A percentile compares a stretch with the other conserved stretches of the same genome.
These are phyloP conservation scores for Melieria crassipennis DNA, from an alignment of 2,888 invertebrate species.

Conservation along the genomic window DNA sequence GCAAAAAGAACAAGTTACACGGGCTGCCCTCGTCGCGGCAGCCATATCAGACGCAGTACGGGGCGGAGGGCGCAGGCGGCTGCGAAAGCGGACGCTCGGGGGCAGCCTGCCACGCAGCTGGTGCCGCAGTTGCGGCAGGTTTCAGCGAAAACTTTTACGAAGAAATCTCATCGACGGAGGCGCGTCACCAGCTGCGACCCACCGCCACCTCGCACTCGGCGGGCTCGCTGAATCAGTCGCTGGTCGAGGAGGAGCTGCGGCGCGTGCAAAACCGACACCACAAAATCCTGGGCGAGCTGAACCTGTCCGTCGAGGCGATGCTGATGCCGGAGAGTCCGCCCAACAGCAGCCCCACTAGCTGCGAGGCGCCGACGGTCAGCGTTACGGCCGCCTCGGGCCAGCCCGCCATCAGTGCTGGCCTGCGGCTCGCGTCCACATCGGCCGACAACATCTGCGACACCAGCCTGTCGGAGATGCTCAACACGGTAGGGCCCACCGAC, in stretches of 20 bases:
- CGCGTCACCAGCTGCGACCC: conserved; percentile 44
- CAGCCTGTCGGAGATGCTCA: conserved; percentile 73
- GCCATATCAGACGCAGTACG: conserved; percentile 55
- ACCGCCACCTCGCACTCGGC: conserved; percentile 68
- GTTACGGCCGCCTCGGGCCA: conserved; percentile 58
- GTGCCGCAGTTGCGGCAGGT: conserved; percentile 27
- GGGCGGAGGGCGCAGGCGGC: conserved; percentile 56
- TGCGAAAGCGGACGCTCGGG: conserved; percentile 38
- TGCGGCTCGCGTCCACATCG: conserved; percentile 51
- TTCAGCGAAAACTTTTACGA: conserved; percentile 57
- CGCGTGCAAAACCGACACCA: conserved; percentile 85
- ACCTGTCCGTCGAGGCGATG: conserved; percentile 90
- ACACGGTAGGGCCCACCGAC: conserved; percentile 65
- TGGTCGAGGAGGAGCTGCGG: conserved; percentile 85
- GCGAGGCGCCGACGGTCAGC: conserved; percentile 54
- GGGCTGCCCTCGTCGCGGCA: conserved; percentile 66
- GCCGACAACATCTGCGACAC: conserved; percentile 73
- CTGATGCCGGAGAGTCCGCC: conserved; percentile 80
- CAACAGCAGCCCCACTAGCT: conserved; percentile 66
- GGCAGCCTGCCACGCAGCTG: not conserved
- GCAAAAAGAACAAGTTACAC: conserved; percentile 62
- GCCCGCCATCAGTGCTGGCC: conserved; percentile 41
- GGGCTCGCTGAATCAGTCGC: conserved; percentile 75
- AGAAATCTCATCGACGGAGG: conserved; percentile 56
- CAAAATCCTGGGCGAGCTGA: conserved; percentile 84